These are phyloP conservation scores for Rhynchotus rufescens DNA, from an alignment of 2,797 vertebrate species.

Conservation along the genomic window DNA sequence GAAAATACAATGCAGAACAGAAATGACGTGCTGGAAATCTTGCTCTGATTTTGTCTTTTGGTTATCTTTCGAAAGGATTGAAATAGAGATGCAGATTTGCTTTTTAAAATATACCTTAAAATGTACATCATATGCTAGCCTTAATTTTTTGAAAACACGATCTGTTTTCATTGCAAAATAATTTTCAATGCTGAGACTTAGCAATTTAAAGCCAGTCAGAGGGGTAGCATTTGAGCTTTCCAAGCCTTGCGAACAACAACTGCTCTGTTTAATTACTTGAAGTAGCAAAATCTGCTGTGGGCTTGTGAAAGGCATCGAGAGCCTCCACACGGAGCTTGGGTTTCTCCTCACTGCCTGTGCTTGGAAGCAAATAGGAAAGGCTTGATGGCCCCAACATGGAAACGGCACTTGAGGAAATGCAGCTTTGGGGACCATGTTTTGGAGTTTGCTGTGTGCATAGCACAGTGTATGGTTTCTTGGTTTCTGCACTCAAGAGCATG, in stretches of 20 bases:
- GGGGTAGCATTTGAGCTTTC: not conserved
- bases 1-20: not conserved
- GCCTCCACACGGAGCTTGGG: not conserved
- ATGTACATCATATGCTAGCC: not conserved
- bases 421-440: accelerated
- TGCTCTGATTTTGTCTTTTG: not conserved
- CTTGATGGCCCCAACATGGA: not conserved
- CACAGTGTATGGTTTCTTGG: not conserved
- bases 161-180: constrained; percentile 20
- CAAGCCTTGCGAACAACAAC: constrained; percentile 9
- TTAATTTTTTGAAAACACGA: not conserved
- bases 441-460: not conserved
- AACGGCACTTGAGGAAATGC: not conserved
- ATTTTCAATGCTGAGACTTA: not conserved
- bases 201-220: not conserved
- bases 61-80: not conserved
- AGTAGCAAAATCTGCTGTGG: not conserved
- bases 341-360: not conserved
- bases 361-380: not conserved
- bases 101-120: not conserved
- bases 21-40: not conserved
- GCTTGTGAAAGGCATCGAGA: not conserved
- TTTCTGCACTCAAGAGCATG: not conserved
- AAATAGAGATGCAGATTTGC: not conserved
- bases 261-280: not conserved